Percentiles rank a stretch among this genome's conserved stretches.
phyloP scores from a whole-genome alignment of 2,113 vertebrate genomes.

The Himantopus leucocephalus region DNA sequence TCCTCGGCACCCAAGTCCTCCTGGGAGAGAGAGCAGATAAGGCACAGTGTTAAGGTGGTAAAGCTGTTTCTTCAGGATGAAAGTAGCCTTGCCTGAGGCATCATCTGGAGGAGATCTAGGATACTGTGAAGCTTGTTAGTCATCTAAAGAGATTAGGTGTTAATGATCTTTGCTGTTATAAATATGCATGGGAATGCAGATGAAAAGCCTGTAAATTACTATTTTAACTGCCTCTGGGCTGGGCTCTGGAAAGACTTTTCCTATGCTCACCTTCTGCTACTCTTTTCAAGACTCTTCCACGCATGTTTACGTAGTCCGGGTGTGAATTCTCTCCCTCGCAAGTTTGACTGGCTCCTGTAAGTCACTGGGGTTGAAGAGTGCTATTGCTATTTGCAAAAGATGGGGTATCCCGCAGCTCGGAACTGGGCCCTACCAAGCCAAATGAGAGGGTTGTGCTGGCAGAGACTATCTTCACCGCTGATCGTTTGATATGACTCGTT shows the following conservation, averaged over 20 bases:
- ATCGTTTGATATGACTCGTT: not conserved
- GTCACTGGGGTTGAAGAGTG: not conserved
- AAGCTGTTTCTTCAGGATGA: not conserved
- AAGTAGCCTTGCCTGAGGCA: not conserved
- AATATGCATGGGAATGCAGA: not conserved
- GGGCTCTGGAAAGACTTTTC: not conserved
- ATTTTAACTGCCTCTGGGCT: not conserved
- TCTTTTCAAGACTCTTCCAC: not conserved
- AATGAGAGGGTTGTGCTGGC: not conserved
- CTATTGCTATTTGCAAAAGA: not conserved
- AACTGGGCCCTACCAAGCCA: not conserved
- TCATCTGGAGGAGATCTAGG: not conserved
- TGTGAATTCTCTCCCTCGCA: rapidly evolving
- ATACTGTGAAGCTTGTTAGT: not conserved
- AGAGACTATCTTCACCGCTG: not conserved
- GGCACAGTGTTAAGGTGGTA: not conserved
- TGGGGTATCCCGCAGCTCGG: not conserved
- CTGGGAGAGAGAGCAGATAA: not conserved
- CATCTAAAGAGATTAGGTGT: not conserved
- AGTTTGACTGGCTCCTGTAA: not conserved
- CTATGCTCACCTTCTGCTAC: not conserved
- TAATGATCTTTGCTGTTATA: not conserved
- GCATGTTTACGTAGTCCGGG: not conserved
- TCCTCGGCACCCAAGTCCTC: not conserved
- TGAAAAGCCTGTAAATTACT: not conserved